Percentiles rank a stretch among this genome's conserved stretches.
These are phyloP conservation scores for Actinostola sp. DNA, from an alignment of 92 coral and sea anemone genomes.

Conservation along the genomic window DNA sequence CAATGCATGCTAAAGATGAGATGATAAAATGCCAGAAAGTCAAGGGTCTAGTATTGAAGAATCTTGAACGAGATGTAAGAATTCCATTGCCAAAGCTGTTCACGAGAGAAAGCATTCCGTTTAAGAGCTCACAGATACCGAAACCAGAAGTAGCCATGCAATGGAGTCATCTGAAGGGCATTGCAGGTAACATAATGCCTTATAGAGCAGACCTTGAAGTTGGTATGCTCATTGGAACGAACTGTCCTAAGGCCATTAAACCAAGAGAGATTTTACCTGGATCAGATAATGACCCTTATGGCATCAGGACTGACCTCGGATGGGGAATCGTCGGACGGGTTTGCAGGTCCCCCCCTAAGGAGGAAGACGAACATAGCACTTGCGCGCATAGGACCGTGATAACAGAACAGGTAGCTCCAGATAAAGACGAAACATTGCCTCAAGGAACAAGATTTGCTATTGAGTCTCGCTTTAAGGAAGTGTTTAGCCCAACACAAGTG, in stretches of 20 bases:
- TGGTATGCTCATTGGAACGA: constrained; percentile 48
- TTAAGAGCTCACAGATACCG: constrained; percentile 51
- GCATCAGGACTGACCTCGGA: constrained; percentile 49
- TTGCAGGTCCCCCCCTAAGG: constrained; percentile 17
- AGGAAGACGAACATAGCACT: not conserved
- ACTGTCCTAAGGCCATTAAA: constrained; percentile 62
- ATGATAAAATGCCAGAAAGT: constrained; percentile 34
- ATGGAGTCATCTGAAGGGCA: constrained; percentile 45
- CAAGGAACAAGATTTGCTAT: too few species aligned
- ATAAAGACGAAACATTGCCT: too few species aligned
- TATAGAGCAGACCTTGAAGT: constrained; percentile 49
- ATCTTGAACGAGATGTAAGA: constrained; percentile 19
- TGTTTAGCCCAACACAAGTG: too few species aligned
- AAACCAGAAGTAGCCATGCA: constrained; percentile 54
- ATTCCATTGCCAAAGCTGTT: constrained; percentile 39
- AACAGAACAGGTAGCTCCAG: too few species aligned
- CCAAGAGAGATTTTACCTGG: constrained; percentile 62
- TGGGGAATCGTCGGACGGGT: constrained; percentile 66
- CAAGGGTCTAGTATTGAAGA: constrained; percentile 38
- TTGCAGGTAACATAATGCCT: constrained; percentile 46
- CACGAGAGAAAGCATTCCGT: constrained; percentile 45
- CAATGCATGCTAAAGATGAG: constrained; percentile 55
- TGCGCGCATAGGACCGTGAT: too few species aligned
- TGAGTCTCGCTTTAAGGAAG: too few species aligned
- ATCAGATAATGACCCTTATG: constrained; percentile 45